Evolutionary conservation across 92 coral and sea anemone species (phyloP), one percentile per base, ranked within the genome.

Genomic region (Porites evermanni): DNA sequence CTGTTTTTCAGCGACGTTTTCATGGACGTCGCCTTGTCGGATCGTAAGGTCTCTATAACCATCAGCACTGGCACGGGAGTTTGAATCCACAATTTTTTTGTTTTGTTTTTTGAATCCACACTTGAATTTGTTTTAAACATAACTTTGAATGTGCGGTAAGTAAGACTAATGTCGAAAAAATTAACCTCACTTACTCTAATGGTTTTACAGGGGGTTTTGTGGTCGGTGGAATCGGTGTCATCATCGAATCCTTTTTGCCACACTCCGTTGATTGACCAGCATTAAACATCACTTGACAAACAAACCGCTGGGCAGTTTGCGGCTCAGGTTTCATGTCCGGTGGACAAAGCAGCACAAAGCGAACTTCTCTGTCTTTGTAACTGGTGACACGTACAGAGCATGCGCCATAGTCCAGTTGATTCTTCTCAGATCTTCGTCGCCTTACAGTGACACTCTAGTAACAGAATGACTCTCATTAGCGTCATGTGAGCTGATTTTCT

Each of bases 381-480:
- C 86, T 61, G 26, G 16, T 65, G 44, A 95, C 72, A 74, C 94
- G 91, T 64, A 93, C 98, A 58, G 89, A 78, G 85, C 98, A 95
- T 53, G 88, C 89, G 71, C 98, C 89, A 73, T 95, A 95, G 32
- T 95, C 98, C 12, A 71, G 26, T 8, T 64, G 23, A 5, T 52
- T 78, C 8, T 10, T 24, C 18, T 23, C 77, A 2, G 89, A 50
- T 18, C 73, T 53, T 78, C 82, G 14, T 44, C 88, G 83, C 44
- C 91, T 83, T 20, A 50, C 71, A 1, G 72, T 63, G 23, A 64
- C 26, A 74, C 70, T 83, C 87, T 83, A 60, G 5, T 14, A 16
- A 21, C 8, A 16, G 7, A 6, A 13, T 14, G 54, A 24, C 1
- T 8, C 1, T 14, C 12, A 56, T 6, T n/a, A 20, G 61, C 47